A percentile compares a stretch with the other conserved stretches of the same genome.
Conservation (phyloP, 2,888 invertebrate genomes). For the Tiliacea citrago region DNA sequence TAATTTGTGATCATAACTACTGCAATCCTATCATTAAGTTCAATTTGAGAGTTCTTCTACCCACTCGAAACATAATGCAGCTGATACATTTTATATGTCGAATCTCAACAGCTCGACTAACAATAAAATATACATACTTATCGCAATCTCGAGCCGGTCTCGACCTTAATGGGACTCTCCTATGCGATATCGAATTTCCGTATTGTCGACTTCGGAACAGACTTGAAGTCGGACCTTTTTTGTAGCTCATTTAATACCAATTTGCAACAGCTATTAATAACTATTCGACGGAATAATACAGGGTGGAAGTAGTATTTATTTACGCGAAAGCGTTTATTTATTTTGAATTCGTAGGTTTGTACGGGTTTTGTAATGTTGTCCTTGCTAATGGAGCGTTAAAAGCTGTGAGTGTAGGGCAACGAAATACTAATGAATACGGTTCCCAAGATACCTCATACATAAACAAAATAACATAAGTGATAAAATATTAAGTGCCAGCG, state of each 20-base stretch:
- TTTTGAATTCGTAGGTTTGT: conserved; percentile 4
- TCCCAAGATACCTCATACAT: conserved; percentile 19
- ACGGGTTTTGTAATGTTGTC: conserved; percentile 34
- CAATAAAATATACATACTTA: conserved; percentile 74
- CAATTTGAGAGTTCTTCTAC: conserved; percentile 3
- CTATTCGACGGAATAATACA: conserved; percentile 69
- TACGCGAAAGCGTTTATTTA: conserved; percentile 46
- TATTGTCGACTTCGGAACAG: conserved; percentile 73
- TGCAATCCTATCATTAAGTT: background rate
- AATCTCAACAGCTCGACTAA: conserved; percentile 53
- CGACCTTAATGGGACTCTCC: conserved; percentile 71
- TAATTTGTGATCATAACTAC: background rate
- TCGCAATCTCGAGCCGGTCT: conserved; percentile 64
- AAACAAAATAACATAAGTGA: conserved; percentile 21
- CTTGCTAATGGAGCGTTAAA: conserved; percentile 29
- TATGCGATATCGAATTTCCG: conserved; percentile 73
- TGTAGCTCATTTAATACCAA: conserved; percentile 81
- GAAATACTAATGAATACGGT: conserved; percentile 37
- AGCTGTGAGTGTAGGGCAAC: background rate
- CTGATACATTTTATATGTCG: conserved; percentile 17
- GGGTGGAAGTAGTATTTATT: conserved; percentile 66
- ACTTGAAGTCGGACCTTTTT: conserved; percentile 71
- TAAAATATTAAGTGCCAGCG: conserved; percentile 54
- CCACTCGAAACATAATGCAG: conserved; percentile 12
- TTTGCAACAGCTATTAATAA: conserved; percentile 80